Evolutionary conservation across 2,113 vertebrate species (phyloP).

Genomic region (Caranx melampygus): DNA sequence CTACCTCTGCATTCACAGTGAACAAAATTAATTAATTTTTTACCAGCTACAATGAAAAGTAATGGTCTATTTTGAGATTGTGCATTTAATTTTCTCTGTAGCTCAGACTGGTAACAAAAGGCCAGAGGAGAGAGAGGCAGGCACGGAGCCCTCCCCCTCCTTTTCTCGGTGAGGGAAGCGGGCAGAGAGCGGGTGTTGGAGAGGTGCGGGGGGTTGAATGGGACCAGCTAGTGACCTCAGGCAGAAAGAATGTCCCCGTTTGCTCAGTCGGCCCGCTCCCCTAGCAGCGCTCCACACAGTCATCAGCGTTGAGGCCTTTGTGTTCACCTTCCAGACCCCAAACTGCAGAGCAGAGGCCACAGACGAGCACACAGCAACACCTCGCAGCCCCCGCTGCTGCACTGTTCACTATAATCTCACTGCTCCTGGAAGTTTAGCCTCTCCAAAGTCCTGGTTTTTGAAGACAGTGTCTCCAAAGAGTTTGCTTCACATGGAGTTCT

Average conservation of each 20-base stretch:
- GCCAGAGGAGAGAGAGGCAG: constrained; percentile 64
- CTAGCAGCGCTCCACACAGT: constrained; percentile 85
- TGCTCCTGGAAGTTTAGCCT: constrained; percentile 50
- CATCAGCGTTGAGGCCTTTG: constrained; percentile 84
- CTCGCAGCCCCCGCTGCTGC: constrained; percentile 63
- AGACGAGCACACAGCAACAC: constrained; percentile 72
- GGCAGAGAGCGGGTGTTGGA: constrained; percentile 83
- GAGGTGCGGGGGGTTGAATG: constrained; percentile 86
- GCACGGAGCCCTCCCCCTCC: constrained; percentile 67
- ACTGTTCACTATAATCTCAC: constrained; percentile 56
- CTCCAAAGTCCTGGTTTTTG: constrained; percentile 13
- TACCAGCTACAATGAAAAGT: not conserved
- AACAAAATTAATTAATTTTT: not conserved
- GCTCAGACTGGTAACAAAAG: constrained; percentile 79
- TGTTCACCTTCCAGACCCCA: constrained; percentile 84
- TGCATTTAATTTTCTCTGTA: constrained; percentile 23
- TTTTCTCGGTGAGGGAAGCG: constrained; percentile 78
- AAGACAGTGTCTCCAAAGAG: constrained; percentile 32
- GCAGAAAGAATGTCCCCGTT: constrained; percentile 94
- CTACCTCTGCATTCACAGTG: not conserved
- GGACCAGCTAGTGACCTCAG: constrained; percentile 95
- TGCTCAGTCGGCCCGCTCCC: constrained; percentile 87
- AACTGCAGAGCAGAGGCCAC: constrained; percentile 79
- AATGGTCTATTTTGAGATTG: not conserved
- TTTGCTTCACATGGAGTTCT: constrained; percentile 39